phyloP scores from a whole-genome alignment of 1,140 invertebrate genomes.

The Papilio aristodemus region DNA sequence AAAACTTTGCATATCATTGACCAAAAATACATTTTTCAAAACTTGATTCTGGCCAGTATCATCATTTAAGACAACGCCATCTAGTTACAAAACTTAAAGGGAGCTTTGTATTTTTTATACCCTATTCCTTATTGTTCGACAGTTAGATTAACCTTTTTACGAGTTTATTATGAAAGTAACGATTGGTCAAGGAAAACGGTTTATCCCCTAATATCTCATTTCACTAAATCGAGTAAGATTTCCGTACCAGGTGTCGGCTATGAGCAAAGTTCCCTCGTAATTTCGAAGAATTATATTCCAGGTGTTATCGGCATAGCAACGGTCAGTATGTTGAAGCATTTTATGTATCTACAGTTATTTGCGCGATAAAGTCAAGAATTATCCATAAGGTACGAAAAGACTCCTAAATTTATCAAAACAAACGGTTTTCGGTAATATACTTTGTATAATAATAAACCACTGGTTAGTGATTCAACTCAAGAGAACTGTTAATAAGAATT shows the following conservation, averaged over 20 bases:
- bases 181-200: not conserved
- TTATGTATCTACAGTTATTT: not conserved
- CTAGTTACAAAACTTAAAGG: too few species aligned
- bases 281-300: constrained; percentile 13
- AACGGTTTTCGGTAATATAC: too few species aligned
- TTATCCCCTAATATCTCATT: constrained; percentile 4
- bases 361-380: not conserved
- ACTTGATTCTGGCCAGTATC: too few species aligned
- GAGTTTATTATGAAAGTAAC: not conserved
- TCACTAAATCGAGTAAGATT: not conserved
- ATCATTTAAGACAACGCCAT: too few species aligned
- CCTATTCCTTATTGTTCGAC: too few species aligned
- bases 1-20: too few species aligned
- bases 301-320: constrained; percentile 18
- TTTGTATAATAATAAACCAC: too few species aligned
- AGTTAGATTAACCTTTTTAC: not conserved
- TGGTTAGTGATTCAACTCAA: too few species aligned
- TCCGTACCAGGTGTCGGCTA: constrained; percentile 7
- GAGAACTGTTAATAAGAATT: too few species aligned
- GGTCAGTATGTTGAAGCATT: constrained; percentile 13
- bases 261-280: constrained; percentile 34
- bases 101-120: too few species aligned
- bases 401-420: too few species aligned
- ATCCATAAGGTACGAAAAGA: not conserved
- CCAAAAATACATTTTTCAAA: too few species aligned